Evolutionary conservation across 2,888 invertebrate genomes (phyloP).

Genomic region (Anagyrus pseudococci): DNA sequence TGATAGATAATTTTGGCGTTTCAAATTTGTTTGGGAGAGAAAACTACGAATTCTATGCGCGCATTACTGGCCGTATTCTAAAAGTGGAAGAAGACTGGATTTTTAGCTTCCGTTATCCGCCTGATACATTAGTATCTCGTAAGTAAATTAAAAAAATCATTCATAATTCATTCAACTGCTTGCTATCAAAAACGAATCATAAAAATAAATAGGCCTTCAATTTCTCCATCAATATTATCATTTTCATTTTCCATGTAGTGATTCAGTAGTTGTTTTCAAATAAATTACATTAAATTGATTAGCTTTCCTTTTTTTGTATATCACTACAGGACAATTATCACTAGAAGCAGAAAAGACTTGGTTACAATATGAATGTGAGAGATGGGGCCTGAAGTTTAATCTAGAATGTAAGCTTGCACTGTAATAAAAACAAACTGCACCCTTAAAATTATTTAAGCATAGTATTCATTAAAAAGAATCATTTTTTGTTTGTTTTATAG

Average conservation of each 20-base stretch:
- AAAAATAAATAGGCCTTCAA: constrained; percentile 14
- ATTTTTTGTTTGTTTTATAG: constrained; percentile 56
- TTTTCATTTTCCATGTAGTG: constrained; percentile 20
- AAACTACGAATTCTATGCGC: constrained; percentile 94
- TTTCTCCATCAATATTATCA: constrained; percentile 19
- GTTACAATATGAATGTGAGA: constrained; percentile 88
- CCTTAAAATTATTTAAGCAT: constrained; percentile 1
- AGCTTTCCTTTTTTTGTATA: constrained; percentile 39
- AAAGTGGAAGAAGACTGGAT: constrained; percentile 96
- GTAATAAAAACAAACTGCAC: constrained; percentile 34
- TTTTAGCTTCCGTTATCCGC: constrained; percentile 90
- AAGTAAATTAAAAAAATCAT: constrained; percentile 51
- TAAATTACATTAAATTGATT: constrained; percentile 6
- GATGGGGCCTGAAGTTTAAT: constrained; percentile 84
- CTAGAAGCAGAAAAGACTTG: constrained; percentile 89
- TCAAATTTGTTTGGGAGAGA: constrained; percentile 93
- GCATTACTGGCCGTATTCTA: constrained; percentile 90
- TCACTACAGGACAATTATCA: constrained; percentile 77
- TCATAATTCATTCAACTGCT: not conserved
- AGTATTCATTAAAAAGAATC: constrained; percentile 3
- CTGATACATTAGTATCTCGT: constrained; percentile 67
- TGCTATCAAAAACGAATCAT: not conserved
- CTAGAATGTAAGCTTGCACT: constrained; percentile 72
- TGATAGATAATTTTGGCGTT: constrained; percentile 96
- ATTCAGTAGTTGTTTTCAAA: constrained; percentile 17